These are phyloP conservation scores for Gisinianus flammeolus DNA, from an alignment of 2,888 invertebrate species.

Conservation along the genomic window DNA sequence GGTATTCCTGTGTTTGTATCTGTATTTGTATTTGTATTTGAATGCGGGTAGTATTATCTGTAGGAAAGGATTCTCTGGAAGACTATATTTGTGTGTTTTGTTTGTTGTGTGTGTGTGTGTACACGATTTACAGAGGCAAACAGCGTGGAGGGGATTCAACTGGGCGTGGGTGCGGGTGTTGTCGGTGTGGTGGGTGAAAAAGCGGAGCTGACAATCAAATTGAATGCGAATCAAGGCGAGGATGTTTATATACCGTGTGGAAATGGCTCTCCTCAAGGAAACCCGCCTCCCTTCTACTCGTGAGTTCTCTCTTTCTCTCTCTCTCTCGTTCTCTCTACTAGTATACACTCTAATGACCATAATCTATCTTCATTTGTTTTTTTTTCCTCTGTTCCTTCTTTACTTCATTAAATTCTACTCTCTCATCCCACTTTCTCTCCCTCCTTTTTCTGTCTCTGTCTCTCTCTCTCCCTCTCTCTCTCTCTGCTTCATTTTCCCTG, in stretches of 20 bases:
- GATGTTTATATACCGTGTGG: slow-evolving; percentile 77
- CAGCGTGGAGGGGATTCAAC: slow-evolving; percentile 75
- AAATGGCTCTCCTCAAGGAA: slow-evolving; percentile 71
- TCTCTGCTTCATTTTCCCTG: not conserved
- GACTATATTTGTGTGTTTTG: not conserved
- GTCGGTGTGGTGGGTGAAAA: slow-evolving; percentile 77
- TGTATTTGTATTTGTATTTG: not conserved
- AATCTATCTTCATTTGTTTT: slow-evolving; percentile 35
- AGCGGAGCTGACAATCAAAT: slow-evolving; percentile 72
- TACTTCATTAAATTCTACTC: slow-evolving; percentile 35
- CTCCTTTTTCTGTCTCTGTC: not conserved
- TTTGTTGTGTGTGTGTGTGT: not conserved
- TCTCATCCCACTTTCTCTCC: slow-evolving; percentile 4
- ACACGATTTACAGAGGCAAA: slow-evolving; percentile 72
- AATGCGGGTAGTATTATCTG: too few species aligned
- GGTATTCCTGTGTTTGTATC: not conserved
- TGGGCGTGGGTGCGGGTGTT: slow-evolving; percentile 75
- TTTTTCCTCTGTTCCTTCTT: slow-evolving; percentile 12
- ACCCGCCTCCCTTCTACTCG: slow-evolving; percentile 80
- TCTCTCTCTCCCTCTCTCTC: not conserved
- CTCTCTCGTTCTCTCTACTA: not conserved
- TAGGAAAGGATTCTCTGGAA: too few species aligned
- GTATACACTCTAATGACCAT: slow-evolving; percentile 15
- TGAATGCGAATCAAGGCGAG: slow-evolving; percentile 69
- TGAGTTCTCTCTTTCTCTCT: slow-evolving; percentile 61